phyloP scores from a whole-genome alignment of 2,888 invertebrate species.

The Hydrotaea cyrtoneurina region DNA sequence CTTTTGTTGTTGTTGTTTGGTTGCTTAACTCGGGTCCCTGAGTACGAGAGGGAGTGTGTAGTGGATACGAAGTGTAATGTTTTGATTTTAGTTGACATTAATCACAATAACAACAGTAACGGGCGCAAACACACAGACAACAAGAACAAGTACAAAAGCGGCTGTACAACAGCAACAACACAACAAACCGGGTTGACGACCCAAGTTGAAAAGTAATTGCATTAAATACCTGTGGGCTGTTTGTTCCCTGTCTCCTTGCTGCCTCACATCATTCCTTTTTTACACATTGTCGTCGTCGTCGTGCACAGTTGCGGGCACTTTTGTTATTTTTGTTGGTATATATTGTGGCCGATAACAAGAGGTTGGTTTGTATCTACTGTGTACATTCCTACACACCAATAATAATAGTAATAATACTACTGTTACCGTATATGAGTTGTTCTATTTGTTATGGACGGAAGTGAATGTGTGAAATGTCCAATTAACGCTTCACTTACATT shows the following conservation, averaged over 20 bases:
- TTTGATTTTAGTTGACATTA: constrained; percentile 24
- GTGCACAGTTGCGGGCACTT: not conserved
- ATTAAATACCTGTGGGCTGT: constrained; percentile 28
- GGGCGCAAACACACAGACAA: not conserved
- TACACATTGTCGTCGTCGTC: too few species aligned
- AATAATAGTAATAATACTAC: not conserved
- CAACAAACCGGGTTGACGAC: constrained; percentile 40
- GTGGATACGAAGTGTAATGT: not conserved
- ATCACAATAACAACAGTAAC: not conserved
- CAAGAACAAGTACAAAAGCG: not conserved
- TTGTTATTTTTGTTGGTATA: not conserved
- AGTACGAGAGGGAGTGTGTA: not conserved
- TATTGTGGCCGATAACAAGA: constrained; percentile 32
- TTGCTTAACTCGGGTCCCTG: too few species aligned
- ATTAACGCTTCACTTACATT: constrained; percentile 23
- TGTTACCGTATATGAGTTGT: not conserved
- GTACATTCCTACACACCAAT: not conserved
- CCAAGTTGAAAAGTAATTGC: constrained; percentile 37
- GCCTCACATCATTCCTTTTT: too few species aligned
- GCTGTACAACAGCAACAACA: not conserved
- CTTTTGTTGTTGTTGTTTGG: not conserved
- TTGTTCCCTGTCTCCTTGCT: not conserved
- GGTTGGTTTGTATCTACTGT: not conserved
- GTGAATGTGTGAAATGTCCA: constrained; percentile 19
- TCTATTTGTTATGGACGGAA: not conserved